phyloP scores from a whole-genome alignment of 2,888 invertebrate species.

The Agonopterix subpropinquella region DNA sequence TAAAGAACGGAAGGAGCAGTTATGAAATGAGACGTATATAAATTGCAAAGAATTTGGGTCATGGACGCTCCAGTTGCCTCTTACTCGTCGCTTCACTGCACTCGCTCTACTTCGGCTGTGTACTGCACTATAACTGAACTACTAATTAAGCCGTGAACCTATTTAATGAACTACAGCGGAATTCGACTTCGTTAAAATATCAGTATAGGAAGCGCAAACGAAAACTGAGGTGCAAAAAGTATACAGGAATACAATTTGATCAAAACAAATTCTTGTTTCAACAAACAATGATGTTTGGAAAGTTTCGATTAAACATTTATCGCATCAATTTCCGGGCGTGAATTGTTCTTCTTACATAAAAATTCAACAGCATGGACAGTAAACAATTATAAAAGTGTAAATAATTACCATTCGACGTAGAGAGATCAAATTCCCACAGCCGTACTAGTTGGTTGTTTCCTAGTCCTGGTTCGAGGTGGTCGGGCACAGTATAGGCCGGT shows the following conservation, averaged over 20 bases:
- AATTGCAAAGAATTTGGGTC: conserved; percentile 61
- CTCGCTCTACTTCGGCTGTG: conserved; percentile 37
- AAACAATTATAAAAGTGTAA: not conserved
- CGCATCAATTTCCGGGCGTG: not conserved
- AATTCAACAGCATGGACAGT: not conserved
- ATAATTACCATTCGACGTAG: conserved; percentile 56
- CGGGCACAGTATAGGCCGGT: conserved; percentile 84
- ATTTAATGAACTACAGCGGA: not conserved
- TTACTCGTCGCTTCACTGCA: conserved; percentile 65
- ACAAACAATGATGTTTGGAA: conserved; percentile 6
- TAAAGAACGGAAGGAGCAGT: conserved; percentile 26
- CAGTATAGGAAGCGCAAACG: not conserved
- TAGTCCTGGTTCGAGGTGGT: conserved; percentile 90
- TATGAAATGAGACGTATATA: conserved; percentile 50
- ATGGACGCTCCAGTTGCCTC: conserved; percentile 57
- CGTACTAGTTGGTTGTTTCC: conserved; percentile 88
- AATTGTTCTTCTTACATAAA: not conserved
- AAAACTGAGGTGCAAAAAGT: not conserved
- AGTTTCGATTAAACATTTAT: conserved; percentile 1
- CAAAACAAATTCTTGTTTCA: conserved; percentile 3
- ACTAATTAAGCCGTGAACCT: conserved; percentile 1
- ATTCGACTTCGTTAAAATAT: no score
- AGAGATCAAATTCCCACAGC: conserved; percentile 83
- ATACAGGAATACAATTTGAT: not conserved
- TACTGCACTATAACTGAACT: conserved; percentile 12